Evolutionary conservation across 2,113 vertebrate genomes (phyloP), one percentile per base, ranked within the genome.

Genomic region (Dromaius novaehollandiae): DNA sequence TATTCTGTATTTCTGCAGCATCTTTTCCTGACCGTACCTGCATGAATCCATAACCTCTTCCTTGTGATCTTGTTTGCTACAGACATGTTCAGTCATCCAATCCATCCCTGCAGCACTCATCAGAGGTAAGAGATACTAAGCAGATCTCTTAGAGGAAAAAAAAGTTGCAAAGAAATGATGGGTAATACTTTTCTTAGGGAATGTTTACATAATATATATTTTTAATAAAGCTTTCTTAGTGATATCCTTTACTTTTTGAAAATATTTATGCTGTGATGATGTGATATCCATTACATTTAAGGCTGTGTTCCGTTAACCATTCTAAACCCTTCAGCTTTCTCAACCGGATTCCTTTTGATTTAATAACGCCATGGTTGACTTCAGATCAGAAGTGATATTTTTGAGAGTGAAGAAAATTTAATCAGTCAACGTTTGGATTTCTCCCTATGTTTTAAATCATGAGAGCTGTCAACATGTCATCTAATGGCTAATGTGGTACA

Each of bases 131-230:
- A 53, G 24, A 14, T 25, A 75, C 8, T 58, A 55, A 48, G 2
- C 40, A 22, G 13, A 32, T 68, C 4, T 69, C 6, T 34, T 21
- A 9, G 2, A 1, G 2, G 17, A 0, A 1, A 5, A 26, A n/a
- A 34, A 19, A 44, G 36, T 4, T 7, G 11, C 26, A 48, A 53
- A 61, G 7, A 58, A 50, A 13, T 6, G 0, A 38, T 32, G 1
- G 2, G 22, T 48, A 53, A 40, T 13, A 15, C 26, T 2, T 0
- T 44, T 53, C 6, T 84, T 74, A 4, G 22, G 26, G 6, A 25
- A 2, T 48, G 66, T 88, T 92, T 86, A 13, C 4, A 53, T 56
- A 42, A 13, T 26, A 13, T 0, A 24, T n/a, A 4, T 30, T 11
- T 70, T 82, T 60, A 3, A 2, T 28, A 58, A 71, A 26, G 11